phyloP scores from a whole-genome alignment of 2,888 invertebrate genomes.

The Dryadula phaetusa region DNA sequence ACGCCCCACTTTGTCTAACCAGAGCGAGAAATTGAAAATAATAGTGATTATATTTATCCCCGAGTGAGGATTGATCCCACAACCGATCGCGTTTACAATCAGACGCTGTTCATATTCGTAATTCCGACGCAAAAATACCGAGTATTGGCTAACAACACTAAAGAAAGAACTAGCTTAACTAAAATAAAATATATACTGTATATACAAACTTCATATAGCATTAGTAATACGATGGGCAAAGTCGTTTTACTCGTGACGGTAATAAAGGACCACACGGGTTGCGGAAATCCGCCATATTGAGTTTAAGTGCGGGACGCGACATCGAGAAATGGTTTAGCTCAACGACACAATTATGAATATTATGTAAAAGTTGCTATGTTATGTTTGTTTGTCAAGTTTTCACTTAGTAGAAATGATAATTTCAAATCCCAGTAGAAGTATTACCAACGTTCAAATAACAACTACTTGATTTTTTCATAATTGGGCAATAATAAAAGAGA shows the following conservation, averaged over 20 bases:
- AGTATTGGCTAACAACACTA: not conserved
- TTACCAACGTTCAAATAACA: not conserved
- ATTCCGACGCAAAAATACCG: too few relatives aligned
- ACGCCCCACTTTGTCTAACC: too few relatives aligned
- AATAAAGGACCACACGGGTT: slow-evolving; percentile 42
- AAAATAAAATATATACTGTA: not conserved
- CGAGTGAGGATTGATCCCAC: too few relatives aligned
- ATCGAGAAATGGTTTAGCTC: slow-evolving; percentile 26
- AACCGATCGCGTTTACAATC: too few relatives aligned
- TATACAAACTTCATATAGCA: not conserved
- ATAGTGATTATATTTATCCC: too few relatives aligned
- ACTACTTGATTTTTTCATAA: too few relatives aligned
- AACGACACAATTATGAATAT: slow-evolving; percentile 24
- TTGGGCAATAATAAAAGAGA: too few relatives aligned
- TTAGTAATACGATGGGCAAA: slow-evolving; percentile 29
- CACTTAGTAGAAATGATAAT: not conserved
- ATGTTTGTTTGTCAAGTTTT: not conserved
- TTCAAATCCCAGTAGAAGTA: not conserved
- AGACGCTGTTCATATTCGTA: too few relatives aligned
- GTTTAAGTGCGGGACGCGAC: slow-evolving; percentile 43
- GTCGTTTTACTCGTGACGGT: slow-evolving; percentile 38
- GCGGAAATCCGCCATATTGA: slow-evolving; percentile 43
- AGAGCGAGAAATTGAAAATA: too few relatives aligned
- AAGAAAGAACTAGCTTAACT: not conserved
- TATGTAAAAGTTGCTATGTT: not conserved